Percentiles rank a stretch among this genome's conserved stretches.
These are phyloP conservation scores for Cyprinodon diabolis DNA, from an alignment of 2,797 vertebrate genomes.

Conservation along the genomic window DNA sequence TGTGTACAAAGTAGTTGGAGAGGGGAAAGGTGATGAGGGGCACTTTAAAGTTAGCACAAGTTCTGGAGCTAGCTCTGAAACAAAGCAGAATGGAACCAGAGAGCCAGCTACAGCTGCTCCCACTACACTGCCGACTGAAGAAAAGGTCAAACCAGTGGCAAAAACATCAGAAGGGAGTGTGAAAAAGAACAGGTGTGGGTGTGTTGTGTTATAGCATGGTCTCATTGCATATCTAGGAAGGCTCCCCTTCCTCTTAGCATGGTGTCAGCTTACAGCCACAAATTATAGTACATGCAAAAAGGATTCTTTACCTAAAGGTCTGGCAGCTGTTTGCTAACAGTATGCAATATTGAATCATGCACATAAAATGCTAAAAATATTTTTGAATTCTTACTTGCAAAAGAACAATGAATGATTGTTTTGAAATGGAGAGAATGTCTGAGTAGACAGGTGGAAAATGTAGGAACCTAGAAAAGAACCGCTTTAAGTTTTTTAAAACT, in stretches of 20 bases:
- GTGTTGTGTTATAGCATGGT: conserved; percentile 71
- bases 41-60: conserved; percentile 24
- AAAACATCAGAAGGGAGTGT: conserved; percentile 25
- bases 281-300: conserved; percentile 19
- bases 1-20: conserved; percentile 13
- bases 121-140: conserved; percentile 33
- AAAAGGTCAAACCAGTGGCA: conserved; percentile 28
- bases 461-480: not conserved
- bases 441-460: not conserved
- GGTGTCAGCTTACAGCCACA: conserved; percentile 26
- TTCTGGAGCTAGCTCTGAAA: conserved; percentile 13
- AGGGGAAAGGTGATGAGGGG: conserved; percentile 17
- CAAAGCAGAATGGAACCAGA: conserved; percentile 11
- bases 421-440: conserved; percentile 12
- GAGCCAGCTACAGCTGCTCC: conserved; percentile 30
- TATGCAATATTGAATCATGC: conserved; percentile 5
- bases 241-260: conserved; percentile 39
- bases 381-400: conserved; percentile 4
- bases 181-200: conserved; percentile 78
- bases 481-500: not conserved
- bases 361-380: not conserved
- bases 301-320: conserved; percentile 25
- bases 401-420: conserved; percentile 10
- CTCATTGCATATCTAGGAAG: conserved; percentile 31
- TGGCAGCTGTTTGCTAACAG: conserved; percentile 3